Base-by-base conservation (phyloP, 2,888 invertebrate species). In the Aporophyla lueneburgensis region DNA sequence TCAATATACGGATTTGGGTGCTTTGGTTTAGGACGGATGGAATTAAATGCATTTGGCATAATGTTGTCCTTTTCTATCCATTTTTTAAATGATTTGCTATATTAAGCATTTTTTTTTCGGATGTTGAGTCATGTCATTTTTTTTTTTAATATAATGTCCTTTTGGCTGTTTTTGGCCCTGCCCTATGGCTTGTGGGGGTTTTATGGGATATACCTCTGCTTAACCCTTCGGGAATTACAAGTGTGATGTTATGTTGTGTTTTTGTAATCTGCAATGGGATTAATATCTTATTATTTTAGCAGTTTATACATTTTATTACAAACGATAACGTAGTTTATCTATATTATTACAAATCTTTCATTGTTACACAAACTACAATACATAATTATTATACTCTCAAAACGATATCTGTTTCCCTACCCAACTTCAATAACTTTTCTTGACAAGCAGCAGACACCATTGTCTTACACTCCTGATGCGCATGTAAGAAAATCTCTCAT, bases 401-500 rank as follows among this genome's bases (percentile, higher is more conserved):
- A 51, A 62, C 21, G 80, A 40, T 43, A 72, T 40, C 5, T 6
- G 16, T 24, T n/a, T 21, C n/a, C 2, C n/a, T 24, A 0, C 21
- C 3, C 6, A 54, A 21, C 27, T 66, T 12, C 58, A 58, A 49
- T 21, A 76, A 65, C 49, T 56, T 59, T 58, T 49, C 49, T 61
- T 58, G 63, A 43, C 63, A 65, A 59, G 43, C 16, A 68, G 59
- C 58, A 53, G 59, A 67, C 33, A 74, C 54, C 62, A 63, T 74
- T 80, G 74, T 81, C 73, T 33, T 4, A 73, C 27, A 54, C 27
- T 59, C 24, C 16, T 10, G 40, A 81, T 63, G 53, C 75, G 5
- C 33, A 53, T 58, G 59, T 71, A 80, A 81, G 54, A 72, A 75
- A 75, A 69, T 81, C 70, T 19, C 10, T 5, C 49, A 61, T 69